Percentiles rank a stretch among this genome's conserved stretches.
phyloP scores from a whole-genome alignment of 2,888 invertebrate species.

The Hypena proboscidalis region DNA sequence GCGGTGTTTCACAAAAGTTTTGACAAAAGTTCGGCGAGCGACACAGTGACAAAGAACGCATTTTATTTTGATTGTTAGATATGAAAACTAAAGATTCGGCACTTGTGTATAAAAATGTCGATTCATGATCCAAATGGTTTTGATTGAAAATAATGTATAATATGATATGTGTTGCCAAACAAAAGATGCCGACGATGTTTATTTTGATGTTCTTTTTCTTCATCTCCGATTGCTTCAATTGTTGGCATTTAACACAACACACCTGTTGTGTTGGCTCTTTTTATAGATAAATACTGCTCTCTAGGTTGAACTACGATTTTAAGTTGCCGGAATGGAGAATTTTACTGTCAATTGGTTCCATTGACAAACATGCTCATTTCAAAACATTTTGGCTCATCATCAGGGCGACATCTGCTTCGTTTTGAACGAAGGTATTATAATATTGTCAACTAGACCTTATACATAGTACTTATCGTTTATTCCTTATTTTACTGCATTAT shows the following conservation, averaged over 20 bases:
- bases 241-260: conserved; percentile 21
- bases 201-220: conserved; percentile 30
- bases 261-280: conserved; percentile 19
- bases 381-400: too few species aligned
- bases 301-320: too few species aligned
- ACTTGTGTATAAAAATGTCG: conserved; percentile 64
- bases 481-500: too few species aligned
- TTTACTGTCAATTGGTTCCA: too few species aligned
- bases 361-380: too few species aligned
- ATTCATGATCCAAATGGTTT: conserved; percentile 55
- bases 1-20: conserved; percentile 66
- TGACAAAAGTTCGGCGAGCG: conserved; percentile 70
- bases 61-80: conserved; percentile 78
- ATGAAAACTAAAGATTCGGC: conserved; percentile 65
- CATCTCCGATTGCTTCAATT: conserved; percentile 33
- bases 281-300: neutral
- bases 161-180: conserved; percentile 61
- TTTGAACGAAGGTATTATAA: too few species aligned
- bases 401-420: too few species aligned
- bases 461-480: too few species aligned
- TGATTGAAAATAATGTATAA: conserved; percentile 54
- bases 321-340: too few species aligned
- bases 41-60: conserved; percentile 60
- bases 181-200: conserved; percentile 44
- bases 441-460: too few species aligned